Evolutionary conservation across 2,797 vertebrate species (phyloP).

Genomic region (Gallinago stenura): DNA sequence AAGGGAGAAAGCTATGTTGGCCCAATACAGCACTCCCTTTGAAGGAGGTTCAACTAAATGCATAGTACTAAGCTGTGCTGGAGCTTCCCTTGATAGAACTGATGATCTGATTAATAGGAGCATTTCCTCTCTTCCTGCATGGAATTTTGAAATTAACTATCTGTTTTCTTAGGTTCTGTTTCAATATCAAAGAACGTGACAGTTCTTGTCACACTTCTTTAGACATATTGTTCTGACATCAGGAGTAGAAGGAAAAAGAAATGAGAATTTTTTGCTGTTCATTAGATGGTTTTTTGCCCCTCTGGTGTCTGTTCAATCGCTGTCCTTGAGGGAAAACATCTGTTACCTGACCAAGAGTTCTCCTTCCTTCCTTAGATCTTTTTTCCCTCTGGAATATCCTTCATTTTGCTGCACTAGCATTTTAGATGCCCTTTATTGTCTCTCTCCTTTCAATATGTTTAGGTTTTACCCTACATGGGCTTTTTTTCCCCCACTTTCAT

Average conservation of each 20-base stretch:
- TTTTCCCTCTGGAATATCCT: conserved; percentile 6
- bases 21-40: background rate
- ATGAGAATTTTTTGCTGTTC: background rate
- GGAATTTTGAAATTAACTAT: background rate
- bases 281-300: background rate
- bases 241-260: background rate
- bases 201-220: background rate
- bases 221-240: background rate
- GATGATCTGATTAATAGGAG: background rate
- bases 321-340: conserved; percentile 49
- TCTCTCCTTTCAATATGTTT: background rate
- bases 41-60: background rate
- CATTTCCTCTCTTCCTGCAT: background rate
- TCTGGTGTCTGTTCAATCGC: background rate
- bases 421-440: conserved; percentile 24
- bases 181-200: conserved; percentile 16
- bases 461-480: background rate
- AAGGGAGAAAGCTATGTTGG: background rate
- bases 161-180: background rate
- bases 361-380: conserved; percentile 8
- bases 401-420: background rate
- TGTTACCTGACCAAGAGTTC: conserved; percentile 31
- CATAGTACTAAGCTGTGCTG: background rate
- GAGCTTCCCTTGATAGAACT: background rate
- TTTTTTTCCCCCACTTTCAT: background rate